Percentiles rank a stretch among this genome's conserved stretches.
phyloP scores from a whole-genome alignment of 2,888 invertebrate species.

The Onthophagus sagittarius region DNA sequence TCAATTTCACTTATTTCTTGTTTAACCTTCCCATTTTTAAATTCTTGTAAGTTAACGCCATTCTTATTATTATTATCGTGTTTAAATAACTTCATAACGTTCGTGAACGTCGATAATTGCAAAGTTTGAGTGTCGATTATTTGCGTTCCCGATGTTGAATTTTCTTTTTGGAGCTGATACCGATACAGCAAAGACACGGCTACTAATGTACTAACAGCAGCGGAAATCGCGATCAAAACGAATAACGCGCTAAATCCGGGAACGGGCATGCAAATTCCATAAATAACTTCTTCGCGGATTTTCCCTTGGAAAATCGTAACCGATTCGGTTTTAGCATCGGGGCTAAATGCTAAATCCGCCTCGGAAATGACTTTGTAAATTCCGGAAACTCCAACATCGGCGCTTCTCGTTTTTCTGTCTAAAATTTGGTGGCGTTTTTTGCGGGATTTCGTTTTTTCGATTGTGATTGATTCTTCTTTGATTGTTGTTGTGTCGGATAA shows the following conservation, averaged over 20 bases:
- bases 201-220: slow-evolving; percentile 81
- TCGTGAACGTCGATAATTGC: slow-evolving; percentile 63
- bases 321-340: slow-evolving; percentile 73
- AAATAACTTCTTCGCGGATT: slow-evolving; percentile 84
- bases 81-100: slow-evolving; percentile 66
- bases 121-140: slow-evolving; percentile 24
- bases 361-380: slow-evolving; percentile 87
- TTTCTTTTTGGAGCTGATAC: slow-evolving; percentile 64
- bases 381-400: slow-evolving; percentile 86
- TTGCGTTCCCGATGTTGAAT: slow-evolving; percentile 52
- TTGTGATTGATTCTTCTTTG: slow-evolving; percentile 9
- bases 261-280: slow-evolving; percentile 87
- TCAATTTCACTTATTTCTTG: background rate
- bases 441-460: slow-evolving; percentile 4
- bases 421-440: slow-evolving; percentile 62
- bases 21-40: background rate
- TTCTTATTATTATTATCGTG: background rate
- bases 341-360: slow-evolving; percentile 86
- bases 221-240: slow-evolving; percentile 81
- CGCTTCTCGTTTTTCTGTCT: slow-evolving; percentile 72
- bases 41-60: background rate
- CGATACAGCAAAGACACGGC: slow-evolving; percentile 79
- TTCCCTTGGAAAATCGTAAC: slow-evolving; percentile 85
- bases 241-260: slow-evolving; percentile 86
- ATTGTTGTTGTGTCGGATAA: slow-evolving; percentile 23